A percentile compares a stretch with the other conserved stretches of the same genome.
Evolutionary conservation across 2,113 vertebrate species (phyloP).

Genomic region (Cheirogaleus medius): DNA sequence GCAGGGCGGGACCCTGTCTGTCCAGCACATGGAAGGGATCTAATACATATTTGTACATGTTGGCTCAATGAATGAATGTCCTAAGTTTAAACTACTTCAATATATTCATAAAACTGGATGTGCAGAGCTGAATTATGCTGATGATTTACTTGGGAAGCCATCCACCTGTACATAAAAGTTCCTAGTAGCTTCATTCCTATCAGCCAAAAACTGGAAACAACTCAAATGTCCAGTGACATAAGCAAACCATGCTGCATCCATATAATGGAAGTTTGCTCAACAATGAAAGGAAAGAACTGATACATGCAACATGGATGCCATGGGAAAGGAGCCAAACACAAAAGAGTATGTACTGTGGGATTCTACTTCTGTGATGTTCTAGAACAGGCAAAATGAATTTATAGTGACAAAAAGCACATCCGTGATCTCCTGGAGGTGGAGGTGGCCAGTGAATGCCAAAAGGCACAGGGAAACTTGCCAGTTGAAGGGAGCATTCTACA

Average conservation of each 20-base stretch:
- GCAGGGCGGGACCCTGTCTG: background rate
- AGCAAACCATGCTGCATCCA: background rate
- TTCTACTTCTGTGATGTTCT: background rate
- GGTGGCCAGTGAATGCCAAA: background rate
- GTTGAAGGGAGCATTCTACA: background rate
- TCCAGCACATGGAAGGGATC: background rate
- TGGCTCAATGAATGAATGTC: background rate
- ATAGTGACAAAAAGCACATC: background rate
- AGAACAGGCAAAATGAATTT: background rate
- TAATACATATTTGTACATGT: background rate
- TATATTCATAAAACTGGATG: background rate
- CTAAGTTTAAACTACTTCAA: background rate
- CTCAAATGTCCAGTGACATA: background rate
- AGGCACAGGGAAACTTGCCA: background rate
- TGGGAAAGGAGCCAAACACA: background rate
- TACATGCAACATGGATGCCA: background rate
- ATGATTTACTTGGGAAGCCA: background rate
- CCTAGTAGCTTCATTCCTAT: background rate
- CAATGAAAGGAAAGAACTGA: background rate
- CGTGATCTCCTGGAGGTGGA: background rate
- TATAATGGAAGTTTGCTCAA: background rate
- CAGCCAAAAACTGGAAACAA: background rate
- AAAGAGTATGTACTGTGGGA: background rate
- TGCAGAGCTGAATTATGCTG: background rate
- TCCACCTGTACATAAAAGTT: background rate